Conservation (phyloP, 2,113 vertebrate species). For the Tachycineta bicolor region DNA sequence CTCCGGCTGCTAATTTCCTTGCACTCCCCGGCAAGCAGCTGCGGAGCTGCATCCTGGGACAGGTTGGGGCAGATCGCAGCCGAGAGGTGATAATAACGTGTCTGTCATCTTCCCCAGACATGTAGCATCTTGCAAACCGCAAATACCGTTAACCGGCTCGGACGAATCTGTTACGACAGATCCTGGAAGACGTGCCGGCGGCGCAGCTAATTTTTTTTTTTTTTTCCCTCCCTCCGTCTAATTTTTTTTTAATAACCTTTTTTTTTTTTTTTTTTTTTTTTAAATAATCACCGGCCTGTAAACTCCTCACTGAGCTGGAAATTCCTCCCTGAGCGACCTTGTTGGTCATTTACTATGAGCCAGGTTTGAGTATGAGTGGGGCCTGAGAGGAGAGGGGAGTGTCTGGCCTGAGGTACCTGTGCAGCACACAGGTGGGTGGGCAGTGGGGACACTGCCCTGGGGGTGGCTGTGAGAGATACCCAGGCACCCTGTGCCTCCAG, state of each 20-base stretch:
- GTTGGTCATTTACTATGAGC: neutral
- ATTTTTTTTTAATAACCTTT: slow-evolving; percentile 59
- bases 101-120: slow-evolving; percentile 86
- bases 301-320: slow-evolving; percentile 26
- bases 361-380: rapidly evolving
- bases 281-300: neutral
- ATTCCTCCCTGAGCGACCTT: neutral
- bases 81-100: slow-evolving; percentile 94
- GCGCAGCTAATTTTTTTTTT: neutral
- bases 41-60: slow-evolving; percentile 75
- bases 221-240: neutral
- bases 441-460: neutral
- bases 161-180: slow-evolving; percentile 83
- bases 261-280: slow-evolving; percentile 11
- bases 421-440: neutral
- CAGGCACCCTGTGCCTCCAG: neutral
- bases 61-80: slow-evolving; percentile 84
- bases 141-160: slow-evolving; percentile 90
- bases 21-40: slow-evolving; percentile 71
- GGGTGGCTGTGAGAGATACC: neutral
- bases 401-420: neutral
- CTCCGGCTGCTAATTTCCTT: slow-evolving; percentile 78
- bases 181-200: slow-evolving; percentile 67
- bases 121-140: slow-evolving; percentile 87
- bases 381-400: neutral